phyloP scores from a whole-genome alignment of 2,797 vertebrate genomes.

The Mormyrus hasselquistii region DNA sequence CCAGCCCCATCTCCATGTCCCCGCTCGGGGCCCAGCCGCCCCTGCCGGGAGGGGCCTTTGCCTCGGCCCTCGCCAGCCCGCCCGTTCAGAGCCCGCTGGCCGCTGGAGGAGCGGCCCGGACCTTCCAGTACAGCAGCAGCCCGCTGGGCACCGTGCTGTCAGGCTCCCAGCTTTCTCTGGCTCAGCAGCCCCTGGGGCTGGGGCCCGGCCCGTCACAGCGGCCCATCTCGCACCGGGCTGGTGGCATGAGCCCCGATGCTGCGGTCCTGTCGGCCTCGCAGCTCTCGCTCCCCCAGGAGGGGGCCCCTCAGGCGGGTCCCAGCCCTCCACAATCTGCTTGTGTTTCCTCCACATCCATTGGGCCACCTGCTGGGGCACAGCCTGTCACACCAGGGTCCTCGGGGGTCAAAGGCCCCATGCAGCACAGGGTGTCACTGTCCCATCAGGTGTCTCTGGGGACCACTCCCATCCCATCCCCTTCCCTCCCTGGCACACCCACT shows the following conservation, averaged over 20 bases:
- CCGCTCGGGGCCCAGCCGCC: conserved; percentile 57
- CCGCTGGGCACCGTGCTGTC: conserved; percentile 53
- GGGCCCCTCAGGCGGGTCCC: conserved; percentile 47
- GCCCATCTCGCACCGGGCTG: conserved; percentile 75
- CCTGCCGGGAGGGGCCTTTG: conserved; percentile 51
- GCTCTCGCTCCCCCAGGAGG: conserved; percentile 75
- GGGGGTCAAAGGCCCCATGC: conserved; percentile 51
- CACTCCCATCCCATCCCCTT: conserved; percentile 57
- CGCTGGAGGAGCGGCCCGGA: conserved; percentile 57
- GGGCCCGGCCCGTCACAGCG: conserved; percentile 62
- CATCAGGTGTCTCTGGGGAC: conserved; percentile 41
- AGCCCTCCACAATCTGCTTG: conserved; percentile 66
- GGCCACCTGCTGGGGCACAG: conserved; percentile 49
- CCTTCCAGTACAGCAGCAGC: conserved; percentile 65
- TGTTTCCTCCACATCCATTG: conserved; percentile 73
- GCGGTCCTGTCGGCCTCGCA: conserved; percentile 82
- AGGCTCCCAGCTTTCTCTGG: conserved; percentile 79
- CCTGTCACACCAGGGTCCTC: conserved; percentile 57
- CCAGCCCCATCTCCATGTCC: conserved; percentile 75
- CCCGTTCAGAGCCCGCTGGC: conserved; percentile 71
- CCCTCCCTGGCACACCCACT: conserved; percentile 47
- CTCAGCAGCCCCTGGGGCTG: conserved; percentile 72
- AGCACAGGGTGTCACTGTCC: conserved; percentile 33
- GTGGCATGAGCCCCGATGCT: conserved; percentile 74
- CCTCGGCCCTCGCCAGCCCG: conserved; percentile 60